phyloP scores from a whole-genome alignment of 2,797 vertebrate species.

The Sebastes vulpes region DNA sequence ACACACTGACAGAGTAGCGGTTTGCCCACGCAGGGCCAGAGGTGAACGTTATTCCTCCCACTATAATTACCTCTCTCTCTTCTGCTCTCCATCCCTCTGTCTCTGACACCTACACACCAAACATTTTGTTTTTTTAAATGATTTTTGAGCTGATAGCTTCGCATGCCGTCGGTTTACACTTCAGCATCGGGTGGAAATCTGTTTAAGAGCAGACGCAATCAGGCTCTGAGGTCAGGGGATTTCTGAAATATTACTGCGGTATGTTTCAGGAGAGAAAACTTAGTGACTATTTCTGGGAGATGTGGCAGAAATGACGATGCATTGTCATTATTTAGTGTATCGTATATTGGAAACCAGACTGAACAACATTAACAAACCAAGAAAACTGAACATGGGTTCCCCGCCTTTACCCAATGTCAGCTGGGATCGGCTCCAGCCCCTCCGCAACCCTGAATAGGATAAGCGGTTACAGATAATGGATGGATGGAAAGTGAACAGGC shows the following conservation, averaged over 20 bases:
- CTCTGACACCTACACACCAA: conserved; percentile 67
- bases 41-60: conserved; percentile 76
- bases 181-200: background rate
- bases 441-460: too few species aligned
- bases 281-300: too few species aligned
- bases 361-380: too few species aligned
- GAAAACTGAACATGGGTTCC: too few species aligned
- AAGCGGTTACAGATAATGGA: too few species aligned
- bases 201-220: background rate
- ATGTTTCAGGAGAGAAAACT: background rate
- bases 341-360: too few species aligned
- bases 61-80: conserved; percentile 75
- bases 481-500: too few species aligned
- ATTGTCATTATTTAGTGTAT: background rate
- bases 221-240: background rate
- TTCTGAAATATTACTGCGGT: background rate
- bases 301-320: background rate
- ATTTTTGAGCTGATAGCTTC: conserved; percentile 29
- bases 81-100: conserved; percentile 54
- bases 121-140: conserved; percentile 49
- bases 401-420: too few species aligned
- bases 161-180: background rate
- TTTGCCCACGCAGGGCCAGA: conserved; percentile 70
- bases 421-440: too few species aligned
- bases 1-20: conserved; percentile 43